Percentiles rank a stretch among this genome's conserved stretches.
These are phyloP conservation scores for Cyanoliseus patagonus DNA, from an alignment of 2,113 vertebrate genomes.

Conservation along the genomic window DNA sequence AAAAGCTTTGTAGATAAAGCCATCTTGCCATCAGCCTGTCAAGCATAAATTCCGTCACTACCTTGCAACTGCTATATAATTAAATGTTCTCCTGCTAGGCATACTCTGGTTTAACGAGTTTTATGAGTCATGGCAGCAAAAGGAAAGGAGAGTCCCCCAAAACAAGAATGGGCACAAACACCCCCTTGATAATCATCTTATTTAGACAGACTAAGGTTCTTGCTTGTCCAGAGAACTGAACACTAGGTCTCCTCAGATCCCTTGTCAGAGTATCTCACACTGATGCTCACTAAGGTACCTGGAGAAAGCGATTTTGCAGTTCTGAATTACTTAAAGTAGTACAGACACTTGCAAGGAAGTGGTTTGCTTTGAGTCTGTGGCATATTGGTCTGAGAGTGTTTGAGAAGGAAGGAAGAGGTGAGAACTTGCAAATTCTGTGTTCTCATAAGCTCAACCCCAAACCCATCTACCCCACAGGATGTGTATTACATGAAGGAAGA, in stretches of 20 bases:
- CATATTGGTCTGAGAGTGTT: background rate
- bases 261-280: background rate
- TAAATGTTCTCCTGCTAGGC: constrained; percentile 41
- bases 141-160: constrained; percentile 24
- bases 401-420: constrained; percentile 44
- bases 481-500: background rate
- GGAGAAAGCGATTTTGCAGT: constrained; percentile 7
- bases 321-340: background rate
- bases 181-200: constrained; percentile 3
- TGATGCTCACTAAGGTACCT: background rate
- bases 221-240: background rate
- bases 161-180: constrained; percentile 37
- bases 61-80: constrained; percentile 37
- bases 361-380: background rate
- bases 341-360: background rate
- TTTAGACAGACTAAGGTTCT: background rate
- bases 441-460: background rate
- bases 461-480: background rate
- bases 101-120: constrained; percentile 37
- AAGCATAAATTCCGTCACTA: constrained; percentile 14
- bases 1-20: constrained; percentile 40
- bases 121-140: constrained; percentile 42
- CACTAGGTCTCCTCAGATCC: background rate
- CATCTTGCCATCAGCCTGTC: constrained; percentile 1
- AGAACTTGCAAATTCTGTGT: constrained; percentile 1